Evolutionary conservation across 2,797 vertebrate species (phyloP).

Genomic region (Acanthiza pusilla): DNA sequence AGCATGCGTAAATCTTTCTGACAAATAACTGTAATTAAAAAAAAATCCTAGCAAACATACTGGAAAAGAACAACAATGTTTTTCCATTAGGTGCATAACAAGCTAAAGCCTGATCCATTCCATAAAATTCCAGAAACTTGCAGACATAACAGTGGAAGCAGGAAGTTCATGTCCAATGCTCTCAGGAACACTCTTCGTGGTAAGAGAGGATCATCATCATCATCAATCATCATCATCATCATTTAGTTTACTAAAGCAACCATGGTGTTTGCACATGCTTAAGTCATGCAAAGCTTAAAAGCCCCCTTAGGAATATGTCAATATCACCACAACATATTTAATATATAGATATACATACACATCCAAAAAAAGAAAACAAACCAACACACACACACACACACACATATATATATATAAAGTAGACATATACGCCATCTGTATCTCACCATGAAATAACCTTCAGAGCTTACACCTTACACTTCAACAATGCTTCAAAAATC

Average conservation of each 20-base stretch:
- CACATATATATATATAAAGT: too few relatives aligned
- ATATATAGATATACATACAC: not conserved
- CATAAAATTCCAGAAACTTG: not conserved
- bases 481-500: not conserved
- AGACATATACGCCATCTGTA: not conserved
- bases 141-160: not conserved
- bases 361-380: not conserved
- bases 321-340: not conserved
- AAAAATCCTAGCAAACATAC: not conserved
- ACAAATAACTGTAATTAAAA: not conserved
- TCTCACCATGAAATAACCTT: not conserved
- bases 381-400: too few relatives aligned
- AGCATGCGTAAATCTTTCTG: not conserved
- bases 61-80: not conserved
- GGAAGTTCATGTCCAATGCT: not conserved
- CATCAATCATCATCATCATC: not conserved
- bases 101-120: not conserved
- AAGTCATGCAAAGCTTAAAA: not conserved
- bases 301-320: not conserved
- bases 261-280: not conserved
- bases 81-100: not conserved
- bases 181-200: accelerated
- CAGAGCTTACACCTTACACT: not conserved
- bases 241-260: not conserved
- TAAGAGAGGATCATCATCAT: not conserved